Conservation (phyloP, 1,140 invertebrate species). For the Brachionus rotundiformis region DNA sequence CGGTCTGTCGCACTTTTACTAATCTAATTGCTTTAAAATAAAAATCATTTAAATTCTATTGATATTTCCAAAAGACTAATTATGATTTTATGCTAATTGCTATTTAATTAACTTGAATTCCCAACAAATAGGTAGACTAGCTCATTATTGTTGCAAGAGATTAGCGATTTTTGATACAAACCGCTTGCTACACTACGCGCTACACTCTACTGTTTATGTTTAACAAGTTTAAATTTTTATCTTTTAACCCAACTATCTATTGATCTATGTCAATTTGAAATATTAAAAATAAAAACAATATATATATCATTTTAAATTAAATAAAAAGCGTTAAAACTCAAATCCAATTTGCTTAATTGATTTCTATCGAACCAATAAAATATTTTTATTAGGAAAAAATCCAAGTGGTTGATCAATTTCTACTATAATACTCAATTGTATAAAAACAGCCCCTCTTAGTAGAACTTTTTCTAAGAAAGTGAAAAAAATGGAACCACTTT, state of each 20-base stretch:
- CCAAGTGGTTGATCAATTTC: neutral
- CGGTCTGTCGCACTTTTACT: neutral
- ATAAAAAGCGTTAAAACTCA: constrained; percentile 7
- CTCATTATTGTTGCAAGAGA: neutral
- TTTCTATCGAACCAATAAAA: constrained; percentile 5
- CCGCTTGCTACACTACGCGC: neutral
- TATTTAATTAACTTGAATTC: constrained; percentile 40
- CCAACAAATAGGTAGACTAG: neutral
- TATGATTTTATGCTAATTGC: constrained; percentile 34
- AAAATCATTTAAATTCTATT: neutral
- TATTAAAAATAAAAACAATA: constrained; percentile 17
- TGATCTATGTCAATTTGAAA: constrained; percentile 37
- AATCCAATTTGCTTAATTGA: neutral
- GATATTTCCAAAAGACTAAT: constrained; percentile 36
- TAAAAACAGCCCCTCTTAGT: neutral
- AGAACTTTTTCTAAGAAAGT: neutral
- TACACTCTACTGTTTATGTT: neutral
- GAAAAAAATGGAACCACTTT: neutral
- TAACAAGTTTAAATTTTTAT: neutral
- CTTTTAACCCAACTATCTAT: constrained; percentile 4
- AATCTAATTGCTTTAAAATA: neutral
- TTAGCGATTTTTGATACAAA: neutral
- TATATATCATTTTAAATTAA: constrained; percentile 30
- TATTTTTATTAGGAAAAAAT: constrained; percentile 1
- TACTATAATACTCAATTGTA: neutral